phyloP scores from a whole-genome alignment of 2,113 vertebrate species.

The Ondatra zibethicus region DNA sequence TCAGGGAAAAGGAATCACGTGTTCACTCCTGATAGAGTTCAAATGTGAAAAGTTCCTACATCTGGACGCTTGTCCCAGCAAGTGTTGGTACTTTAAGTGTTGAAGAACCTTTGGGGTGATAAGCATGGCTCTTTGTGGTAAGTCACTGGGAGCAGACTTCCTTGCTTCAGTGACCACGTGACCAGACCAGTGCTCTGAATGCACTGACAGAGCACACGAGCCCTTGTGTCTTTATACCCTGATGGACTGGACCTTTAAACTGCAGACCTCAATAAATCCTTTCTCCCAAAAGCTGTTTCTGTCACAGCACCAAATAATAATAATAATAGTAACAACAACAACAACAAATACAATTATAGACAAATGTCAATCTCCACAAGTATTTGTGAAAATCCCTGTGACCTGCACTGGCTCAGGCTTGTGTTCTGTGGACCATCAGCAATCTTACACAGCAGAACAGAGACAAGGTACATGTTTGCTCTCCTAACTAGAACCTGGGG shows the following conservation, averaged over 20 bases:
- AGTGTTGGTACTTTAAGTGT: not conserved
- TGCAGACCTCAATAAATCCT: not conserved
- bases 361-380: not conserved
- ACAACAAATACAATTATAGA: not conserved
- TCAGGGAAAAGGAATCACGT: not conserved
- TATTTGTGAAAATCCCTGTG: not conserved
- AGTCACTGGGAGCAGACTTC: not conserved
- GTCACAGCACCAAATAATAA: not conserved
- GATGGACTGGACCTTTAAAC: not conserved
- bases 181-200: not conserved
- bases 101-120: not conserved
- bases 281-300: not conserved
- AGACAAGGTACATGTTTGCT: not conserved
- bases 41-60: not conserved
- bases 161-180: not conserved
- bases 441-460: rapidly evolving
- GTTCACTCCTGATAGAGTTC: not conserved
- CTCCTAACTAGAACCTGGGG: rapidly evolving
- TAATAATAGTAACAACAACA: too few relatives aligned
- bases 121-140: not conserved
- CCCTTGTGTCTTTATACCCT: not conserved
- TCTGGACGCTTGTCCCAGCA: not conserved
- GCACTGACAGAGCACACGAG: not conserved
- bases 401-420: not conserved
- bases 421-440: not conserved